phyloP scores from a whole-genome alignment of 2,888 invertebrate genomes.

The Caenorhabditis auriculariae region DNA sequence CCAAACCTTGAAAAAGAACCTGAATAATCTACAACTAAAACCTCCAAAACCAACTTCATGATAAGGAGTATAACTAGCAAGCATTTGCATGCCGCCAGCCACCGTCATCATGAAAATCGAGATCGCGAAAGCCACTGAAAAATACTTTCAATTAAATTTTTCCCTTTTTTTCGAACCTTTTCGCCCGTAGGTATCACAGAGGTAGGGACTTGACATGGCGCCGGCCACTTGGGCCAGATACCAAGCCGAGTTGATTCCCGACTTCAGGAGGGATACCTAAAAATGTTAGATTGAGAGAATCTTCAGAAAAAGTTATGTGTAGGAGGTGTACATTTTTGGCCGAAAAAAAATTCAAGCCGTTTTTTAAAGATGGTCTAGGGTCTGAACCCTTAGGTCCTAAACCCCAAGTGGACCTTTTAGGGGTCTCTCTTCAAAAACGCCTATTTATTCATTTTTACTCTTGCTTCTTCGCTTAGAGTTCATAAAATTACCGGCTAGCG shows the following conservation, averaged over 20 bases:
- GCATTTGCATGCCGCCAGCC: conserved; percentile 53
- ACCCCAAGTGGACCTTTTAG: no score
- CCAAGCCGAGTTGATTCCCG: conserved; percentile 43
- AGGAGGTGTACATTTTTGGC: background rate
- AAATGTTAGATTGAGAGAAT: conserved; percentile 2
- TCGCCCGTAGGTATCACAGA: conserved; percentile 54
- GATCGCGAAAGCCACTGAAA: conserved; percentile 53
- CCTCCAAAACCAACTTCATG: conserved; percentile 38
- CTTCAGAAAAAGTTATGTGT: no score
- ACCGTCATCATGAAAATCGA: conserved; percentile 54
- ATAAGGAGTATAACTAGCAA: conserved; percentile 53
- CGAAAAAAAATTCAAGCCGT: no score
- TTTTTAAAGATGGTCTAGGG: no score
- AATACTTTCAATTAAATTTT: background rate
- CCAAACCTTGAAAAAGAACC: background rate
- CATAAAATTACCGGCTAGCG: no score
- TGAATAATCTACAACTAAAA: background rate
- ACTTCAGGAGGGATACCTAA: conserved; percentile 32
- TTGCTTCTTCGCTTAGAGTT: no score
- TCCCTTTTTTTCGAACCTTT: conserved; percentile 42
- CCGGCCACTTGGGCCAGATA: conserved; percentile 58
- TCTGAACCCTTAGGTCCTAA: no score
- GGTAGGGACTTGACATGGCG: conserved; percentile 46
- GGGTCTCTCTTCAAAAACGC: background rate
- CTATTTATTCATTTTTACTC: no score